These are phyloP conservation scores for Serilophus lunatus DNA, from an alignment of 2,113 vertebrate genomes.

Conservation along the genomic window DNA sequence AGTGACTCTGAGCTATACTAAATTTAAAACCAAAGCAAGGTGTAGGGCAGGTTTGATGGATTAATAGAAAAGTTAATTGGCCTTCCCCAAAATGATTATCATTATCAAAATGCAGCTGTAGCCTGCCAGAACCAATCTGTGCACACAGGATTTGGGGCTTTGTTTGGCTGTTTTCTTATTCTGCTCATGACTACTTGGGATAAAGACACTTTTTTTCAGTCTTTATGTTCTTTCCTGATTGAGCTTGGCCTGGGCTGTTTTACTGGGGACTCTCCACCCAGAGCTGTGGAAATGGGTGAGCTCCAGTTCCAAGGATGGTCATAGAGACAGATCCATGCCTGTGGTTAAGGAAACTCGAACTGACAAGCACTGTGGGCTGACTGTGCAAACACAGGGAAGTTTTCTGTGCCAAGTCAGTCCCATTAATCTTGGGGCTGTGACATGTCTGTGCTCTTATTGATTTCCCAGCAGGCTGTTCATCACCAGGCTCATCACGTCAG, in stretches of 20 bases:
- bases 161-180: not conserved
- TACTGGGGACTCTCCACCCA: not conserved
- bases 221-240: not conserved
- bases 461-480: constrained; percentile 69
- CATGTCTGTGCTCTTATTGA: constrained; percentile 64
- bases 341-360: not conserved
- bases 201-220: not conserved
- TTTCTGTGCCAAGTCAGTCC: constrained; percentile 52
- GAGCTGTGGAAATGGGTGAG: not conserved
- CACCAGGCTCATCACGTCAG: constrained; percentile 54
- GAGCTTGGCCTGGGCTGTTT: not conserved
- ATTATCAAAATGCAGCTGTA: constrained; percentile 23
- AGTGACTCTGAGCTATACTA: not conserved
- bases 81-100: constrained; percentile 18
- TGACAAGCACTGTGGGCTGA: constrained; percentile 3
- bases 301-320: not conserved
- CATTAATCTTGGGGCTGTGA: constrained; percentile 66
- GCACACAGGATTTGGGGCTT: not conserved
- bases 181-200: not conserved
- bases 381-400: not conserved
- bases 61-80: constrained; percentile 38
- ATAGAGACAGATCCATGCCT: fast-evolving
- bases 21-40: not conserved
- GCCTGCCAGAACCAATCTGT: constrained; percentile 19
- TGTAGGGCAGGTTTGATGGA: not conserved